These are phyloP conservation scores for Paraescarpia echinospica DNA, from an alignment of 1,140 invertebrate species.

Conservation along the genomic window DNA sequence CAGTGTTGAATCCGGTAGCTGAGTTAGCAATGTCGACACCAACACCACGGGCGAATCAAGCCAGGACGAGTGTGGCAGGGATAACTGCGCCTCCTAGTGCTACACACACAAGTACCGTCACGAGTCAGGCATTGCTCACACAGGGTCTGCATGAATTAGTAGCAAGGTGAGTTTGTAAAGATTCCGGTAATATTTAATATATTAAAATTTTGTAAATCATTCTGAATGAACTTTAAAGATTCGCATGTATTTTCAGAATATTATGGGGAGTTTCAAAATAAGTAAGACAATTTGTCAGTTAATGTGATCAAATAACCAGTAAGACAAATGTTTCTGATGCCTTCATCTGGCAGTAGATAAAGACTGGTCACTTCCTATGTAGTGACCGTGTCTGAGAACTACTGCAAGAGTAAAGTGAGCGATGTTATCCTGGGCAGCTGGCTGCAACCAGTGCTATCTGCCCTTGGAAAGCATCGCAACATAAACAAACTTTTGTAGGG, in stretches of 20 bases:
- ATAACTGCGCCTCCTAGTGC: not conserved
- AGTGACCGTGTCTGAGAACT: not conserved
- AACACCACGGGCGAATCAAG: not conserved
- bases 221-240: not conserved
- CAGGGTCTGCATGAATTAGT: not conserved
- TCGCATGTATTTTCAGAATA: not conserved
- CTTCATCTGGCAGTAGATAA: not conserved
- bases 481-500: not conserved
- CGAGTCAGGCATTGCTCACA: not conserved
- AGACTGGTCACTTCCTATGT: not conserved
- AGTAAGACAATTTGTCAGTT: not conserved
- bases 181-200: not conserved
- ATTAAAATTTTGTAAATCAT: no score
- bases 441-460: not conserved
- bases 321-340: not conserved
- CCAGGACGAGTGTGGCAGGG: not conserved
- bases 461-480: conserved; percentile 3
- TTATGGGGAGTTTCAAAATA: not conserved
- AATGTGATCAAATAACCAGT: not conserved
- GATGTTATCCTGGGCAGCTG: not conserved
- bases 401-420: not conserved
- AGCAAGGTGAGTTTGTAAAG: not conserved
- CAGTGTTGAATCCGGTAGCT: not conserved
- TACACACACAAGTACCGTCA: not conserved
- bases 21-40: not conserved